Evolutionary conservation across 2,888 invertebrate species (phyloP).

Genomic region (Cheilosia vernalis): DNA sequence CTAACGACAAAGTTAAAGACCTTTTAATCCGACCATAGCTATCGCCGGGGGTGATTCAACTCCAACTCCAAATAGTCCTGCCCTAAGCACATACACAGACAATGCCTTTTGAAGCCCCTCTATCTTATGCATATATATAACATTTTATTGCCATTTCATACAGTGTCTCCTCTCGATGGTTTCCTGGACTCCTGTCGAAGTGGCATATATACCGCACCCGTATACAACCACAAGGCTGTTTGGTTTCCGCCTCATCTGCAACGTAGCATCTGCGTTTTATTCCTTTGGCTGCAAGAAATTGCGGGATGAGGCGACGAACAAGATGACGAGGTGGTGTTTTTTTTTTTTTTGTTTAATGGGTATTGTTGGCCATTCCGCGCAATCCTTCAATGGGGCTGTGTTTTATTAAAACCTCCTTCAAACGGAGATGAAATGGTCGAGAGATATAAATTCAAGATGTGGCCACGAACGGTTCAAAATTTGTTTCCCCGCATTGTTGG

Average conservation of each 20-base stretch:
- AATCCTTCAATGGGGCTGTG: constrained; percentile 41
- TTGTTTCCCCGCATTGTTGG: constrained; percentile 14
- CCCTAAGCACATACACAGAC: constrained; percentile 48
- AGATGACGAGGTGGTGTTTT: constrained; percentile 51
- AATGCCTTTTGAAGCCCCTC: constrained; percentile 42
- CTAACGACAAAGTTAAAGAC: constrained; percentile 33
- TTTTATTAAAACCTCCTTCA: constrained; percentile 60
- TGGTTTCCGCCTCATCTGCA: constrained; percentile 42
- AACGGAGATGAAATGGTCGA: constrained; percentile 7
- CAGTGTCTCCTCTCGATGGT: constrained; percentile 45
- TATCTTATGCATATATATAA: constrained; percentile 32
- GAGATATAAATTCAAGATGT: constrained; percentile 67
- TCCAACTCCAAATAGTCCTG: neutral
- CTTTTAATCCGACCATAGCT: constrained; percentile 40
- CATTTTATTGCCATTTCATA: constrained; percentile 68
- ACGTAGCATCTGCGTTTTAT: constrained; percentile 69
- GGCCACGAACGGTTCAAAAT: constrained; percentile 24
- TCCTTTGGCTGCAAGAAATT: constrained; percentile 37
- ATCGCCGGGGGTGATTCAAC: constrained; percentile 28
- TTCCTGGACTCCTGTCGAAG: constrained; percentile 32
- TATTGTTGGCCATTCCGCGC: constrained; percentile 33
- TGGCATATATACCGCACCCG: neutral
- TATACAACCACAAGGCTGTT: constrained; percentile 3
- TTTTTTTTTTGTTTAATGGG: constrained; percentile 5
- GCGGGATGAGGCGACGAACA: constrained; percentile 6